Base-by-base conservation (phyloP, 1,140 invertebrate genomes). In the Archivesica marissinica region DNA sequence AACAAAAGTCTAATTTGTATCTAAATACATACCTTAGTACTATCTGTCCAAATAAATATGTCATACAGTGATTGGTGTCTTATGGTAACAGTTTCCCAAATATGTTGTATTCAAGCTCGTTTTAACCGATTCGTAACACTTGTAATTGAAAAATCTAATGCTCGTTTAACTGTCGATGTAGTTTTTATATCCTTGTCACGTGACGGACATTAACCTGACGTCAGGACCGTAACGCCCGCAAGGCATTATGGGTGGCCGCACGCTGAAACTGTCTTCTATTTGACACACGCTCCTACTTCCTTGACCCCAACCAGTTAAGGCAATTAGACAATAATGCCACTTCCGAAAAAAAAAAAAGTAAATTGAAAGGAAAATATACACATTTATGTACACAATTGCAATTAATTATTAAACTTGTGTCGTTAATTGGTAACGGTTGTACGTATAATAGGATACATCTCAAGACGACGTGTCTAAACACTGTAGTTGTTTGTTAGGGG, bases 171-270 rank as follows among this genome's bases (percentile, higher is more conserved):
- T 72, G 68, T 72, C 41, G 50, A 23, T 64, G 59, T 44, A 50
- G 6, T 72, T 79, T 47, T 79, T 66, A 79, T 79, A 66, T 39
- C 44, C 56, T 66, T 68, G 59, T 79, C 77, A 79, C 59, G 77
- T 79, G 77, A 79, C 77, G 41, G 23, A 13, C 13, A 66, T 47
- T 39, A 44, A 39, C 25, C 25, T 79, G 23, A 79, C 61, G 77
- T 79, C 77, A 79, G 39, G 39, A 61, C 61, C 56, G 77, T 79
- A 79, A 66, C 54, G 41, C 56, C 77, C 77, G 39, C 25, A 61
- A 79, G 41, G 59, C n/a, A 61, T 79, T 79, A 66, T 50, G 56
- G 77, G 77, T 66, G 77, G 77, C 13, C 56, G 59, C 54, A 28
- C 59, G 56, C 77, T 44, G 38, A 79, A 76, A 64, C 33, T 66